Percentiles rank a stretch among this genome's conserved stretches.
Evolutionary conservation across 2,113 vertebrate genomes (phyloP).

Genomic region (Phyllopteryx taeniolatus): DNA sequence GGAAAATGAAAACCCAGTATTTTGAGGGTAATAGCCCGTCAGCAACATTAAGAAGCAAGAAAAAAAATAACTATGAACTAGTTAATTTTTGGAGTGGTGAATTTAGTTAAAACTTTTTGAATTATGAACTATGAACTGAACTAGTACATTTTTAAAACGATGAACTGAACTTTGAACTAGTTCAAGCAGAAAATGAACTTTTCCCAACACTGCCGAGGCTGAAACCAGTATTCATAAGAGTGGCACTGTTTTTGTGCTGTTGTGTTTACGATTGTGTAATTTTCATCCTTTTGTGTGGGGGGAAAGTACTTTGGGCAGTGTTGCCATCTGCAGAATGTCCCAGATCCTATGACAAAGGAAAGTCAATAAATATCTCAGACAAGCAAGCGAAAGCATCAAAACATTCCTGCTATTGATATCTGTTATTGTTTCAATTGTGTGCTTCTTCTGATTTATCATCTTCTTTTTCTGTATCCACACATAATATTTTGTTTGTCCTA

Average conservation of each 20-base stretch:
- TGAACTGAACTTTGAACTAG: too few species aligned
- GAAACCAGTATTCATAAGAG: neutral
- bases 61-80: too few species aligned
- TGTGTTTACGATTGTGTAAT: neutral
- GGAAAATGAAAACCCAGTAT: too few species aligned
- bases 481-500: neutral
- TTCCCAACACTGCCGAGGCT: too few species aligned
- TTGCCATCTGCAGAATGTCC: slow-evolving; percentile 36
- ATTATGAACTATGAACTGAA: too few species aligned
- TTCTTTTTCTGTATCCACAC: neutral
- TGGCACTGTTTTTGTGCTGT: slow-evolving; percentile 9
- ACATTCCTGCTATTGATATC: neutral
- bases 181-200: too few species aligned
- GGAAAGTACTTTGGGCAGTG: neutral
- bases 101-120: too few species aligned
- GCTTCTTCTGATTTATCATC: slow-evolving; percentile 9
- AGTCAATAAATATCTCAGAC: slow-evolving; percentile 9
- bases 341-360: neutral
- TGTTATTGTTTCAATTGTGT: slow-evolving; percentile 12
- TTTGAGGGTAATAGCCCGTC: too few species aligned
- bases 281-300: slow-evolving; percentile 7
- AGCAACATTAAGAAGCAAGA: too few species aligned
- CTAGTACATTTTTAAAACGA: too few species aligned
- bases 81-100: too few species aligned
- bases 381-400: slow-evolving; percentile 4